Conservation (phyloP, 2,113 vertebrate species). For the Heterochromis multidens region DNA sequence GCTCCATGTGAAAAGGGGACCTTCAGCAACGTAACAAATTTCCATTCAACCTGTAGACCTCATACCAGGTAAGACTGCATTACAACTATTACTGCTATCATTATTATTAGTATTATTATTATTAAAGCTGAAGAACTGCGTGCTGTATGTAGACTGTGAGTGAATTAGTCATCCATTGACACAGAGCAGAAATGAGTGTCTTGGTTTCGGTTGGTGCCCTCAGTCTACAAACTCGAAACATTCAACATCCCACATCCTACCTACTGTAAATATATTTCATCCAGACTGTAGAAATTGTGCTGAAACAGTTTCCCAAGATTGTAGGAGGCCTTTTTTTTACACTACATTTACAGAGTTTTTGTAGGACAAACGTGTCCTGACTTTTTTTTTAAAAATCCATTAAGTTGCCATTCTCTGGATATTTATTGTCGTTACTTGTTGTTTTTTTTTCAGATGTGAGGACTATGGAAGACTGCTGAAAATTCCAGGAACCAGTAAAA, state of each 20-base stretch:
- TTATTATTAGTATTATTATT: not conserved
- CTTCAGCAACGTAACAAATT: conserved; percentile 62
- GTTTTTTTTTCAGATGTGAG: conserved; percentile 58
- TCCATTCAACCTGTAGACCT: conserved; percentile 30
- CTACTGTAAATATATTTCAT: not conserved
- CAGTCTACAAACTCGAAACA: not conserved
- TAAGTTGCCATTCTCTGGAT: not conserved
- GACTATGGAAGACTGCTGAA: not conserved
- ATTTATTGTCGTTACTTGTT: not conserved
- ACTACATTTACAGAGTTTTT: not conserved
- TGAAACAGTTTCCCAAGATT: not conserved
- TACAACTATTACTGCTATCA: not conserved
- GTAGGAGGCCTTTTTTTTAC: not conserved
- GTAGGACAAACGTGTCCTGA: not conserved
- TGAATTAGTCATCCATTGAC: not conserved
- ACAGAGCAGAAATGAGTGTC: not conserved
- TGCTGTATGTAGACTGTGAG: not conserved
- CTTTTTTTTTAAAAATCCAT: not conserved
- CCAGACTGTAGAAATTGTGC: not conserved
- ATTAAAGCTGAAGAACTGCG: not conserved
- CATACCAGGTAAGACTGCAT: conserved; percentile 50
- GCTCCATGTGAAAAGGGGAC: conserved; percentile 33
- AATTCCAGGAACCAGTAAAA: not conserved
- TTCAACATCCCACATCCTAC: conserved; percentile 3
- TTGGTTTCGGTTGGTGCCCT: not conserved